These are phyloP conservation scores for Neodon shergylaensis DNA, from an alignment of 2,113 vertebrate genomes.

Conservation along the genomic window DNA sequence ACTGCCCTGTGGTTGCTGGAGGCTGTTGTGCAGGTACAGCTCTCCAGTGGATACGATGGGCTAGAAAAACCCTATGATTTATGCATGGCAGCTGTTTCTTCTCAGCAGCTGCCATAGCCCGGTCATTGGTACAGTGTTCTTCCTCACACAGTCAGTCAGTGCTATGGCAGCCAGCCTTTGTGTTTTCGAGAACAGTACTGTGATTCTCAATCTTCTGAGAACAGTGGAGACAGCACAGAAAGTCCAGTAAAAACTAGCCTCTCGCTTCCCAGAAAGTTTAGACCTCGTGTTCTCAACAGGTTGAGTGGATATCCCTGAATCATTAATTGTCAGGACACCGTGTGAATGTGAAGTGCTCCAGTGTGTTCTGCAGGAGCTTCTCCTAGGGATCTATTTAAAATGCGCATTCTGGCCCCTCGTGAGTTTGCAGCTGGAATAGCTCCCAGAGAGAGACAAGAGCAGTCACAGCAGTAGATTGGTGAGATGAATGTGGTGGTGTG, in stretches of 20 bases:
- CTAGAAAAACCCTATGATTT: slow-evolving; percentile 84
- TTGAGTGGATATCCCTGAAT: not conserved
- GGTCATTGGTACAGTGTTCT: slow-evolving; percentile 79
- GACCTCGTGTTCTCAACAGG: not conserved
- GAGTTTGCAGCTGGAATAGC: not conserved
- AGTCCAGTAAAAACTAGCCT: not conserved
- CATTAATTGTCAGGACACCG: not conserved
- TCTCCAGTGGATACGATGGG: slow-evolving; percentile 80
- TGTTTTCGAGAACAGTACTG: not conserved
- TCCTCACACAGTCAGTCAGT: not conserved
- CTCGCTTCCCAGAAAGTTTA: not conserved
- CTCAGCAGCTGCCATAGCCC: slow-evolving; percentile 84
- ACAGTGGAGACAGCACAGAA: not conserved
- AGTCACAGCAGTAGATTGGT: not conserved
- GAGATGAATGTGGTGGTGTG: not conserved
- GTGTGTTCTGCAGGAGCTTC: not conserved
- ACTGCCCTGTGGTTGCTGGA: slow-evolving; percentile 85
- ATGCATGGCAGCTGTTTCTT: slow-evolving; percentile 79
- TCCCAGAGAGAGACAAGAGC: not conserved
- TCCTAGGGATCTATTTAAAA: not conserved
- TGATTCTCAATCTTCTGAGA: not conserved
- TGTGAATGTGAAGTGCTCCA: not conserved
- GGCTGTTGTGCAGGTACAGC: slow-evolving; percentile 74
- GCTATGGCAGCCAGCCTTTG: not conserved
- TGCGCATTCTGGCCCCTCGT: not conserved